Percentiles rank a stretch among this genome's conserved stretches.
phyloP scores from a whole-genome alignment of 2,888 invertebrate species.

The Syrphus vitripennis region DNA sequence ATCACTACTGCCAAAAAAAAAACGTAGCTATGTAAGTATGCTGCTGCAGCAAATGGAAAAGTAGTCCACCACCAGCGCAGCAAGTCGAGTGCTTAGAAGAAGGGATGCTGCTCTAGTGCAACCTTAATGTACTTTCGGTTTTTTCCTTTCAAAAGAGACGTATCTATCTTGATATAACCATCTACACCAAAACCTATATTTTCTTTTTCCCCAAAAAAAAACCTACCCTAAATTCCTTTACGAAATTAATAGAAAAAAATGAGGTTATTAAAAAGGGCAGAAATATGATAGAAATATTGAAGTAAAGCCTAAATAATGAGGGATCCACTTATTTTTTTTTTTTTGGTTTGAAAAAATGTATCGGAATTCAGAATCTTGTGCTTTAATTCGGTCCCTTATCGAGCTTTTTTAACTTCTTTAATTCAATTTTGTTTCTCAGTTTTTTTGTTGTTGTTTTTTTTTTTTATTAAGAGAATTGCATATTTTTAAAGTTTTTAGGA shows the following conservation, averaged over 20 bases:
- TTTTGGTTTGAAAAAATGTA: background rate
- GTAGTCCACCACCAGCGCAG: slow-evolving; percentile 8
- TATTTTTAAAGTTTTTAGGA: slow-evolving; percentile 8
- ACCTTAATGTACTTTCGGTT: slow-evolving; percentile 26
- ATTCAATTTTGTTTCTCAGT: background rate
- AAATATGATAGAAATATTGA: background rate
- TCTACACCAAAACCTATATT: background rate
- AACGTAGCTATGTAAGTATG: background rate
- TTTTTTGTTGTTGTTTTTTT: background rate
- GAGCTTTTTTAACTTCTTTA: background rate
- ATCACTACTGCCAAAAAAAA: slow-evolving; percentile 16
- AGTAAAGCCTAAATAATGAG: background rate
- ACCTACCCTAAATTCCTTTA: background rate
- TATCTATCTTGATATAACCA: background rate
- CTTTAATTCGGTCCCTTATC: background rate
- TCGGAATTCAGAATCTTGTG: background rate
- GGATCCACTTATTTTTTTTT: background rate
- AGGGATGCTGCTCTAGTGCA: background rate
- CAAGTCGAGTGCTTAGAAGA: background rate
- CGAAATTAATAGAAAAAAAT: background rate
- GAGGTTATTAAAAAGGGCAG: background rate
- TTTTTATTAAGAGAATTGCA: background rate
- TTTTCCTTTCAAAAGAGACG: slow-evolving; percentile 5
- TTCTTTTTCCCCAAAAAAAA: background rate
- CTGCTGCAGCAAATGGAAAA: slow-evolving; percentile 17